phyloP scores from a whole-genome alignment of 1,140 invertebrate genomes.

The Drosophila tristis region DNA sequence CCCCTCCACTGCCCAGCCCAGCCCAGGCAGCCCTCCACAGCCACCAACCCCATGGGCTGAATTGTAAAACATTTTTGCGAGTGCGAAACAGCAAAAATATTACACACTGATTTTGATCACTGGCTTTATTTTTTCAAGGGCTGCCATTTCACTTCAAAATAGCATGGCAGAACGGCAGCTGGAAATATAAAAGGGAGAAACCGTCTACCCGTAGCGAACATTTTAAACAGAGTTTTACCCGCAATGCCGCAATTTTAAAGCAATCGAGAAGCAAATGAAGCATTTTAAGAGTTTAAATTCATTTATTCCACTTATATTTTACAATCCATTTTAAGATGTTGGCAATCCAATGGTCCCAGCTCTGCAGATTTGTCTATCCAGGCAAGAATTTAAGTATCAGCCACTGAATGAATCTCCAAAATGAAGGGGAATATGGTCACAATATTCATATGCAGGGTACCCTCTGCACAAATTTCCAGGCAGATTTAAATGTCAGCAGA shows the following conservation, averaged over 20 bases:
- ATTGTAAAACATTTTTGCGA: constrained; percentile 58
- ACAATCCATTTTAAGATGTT: constrained; percentile 2
- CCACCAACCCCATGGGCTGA: constrained; percentile 1
- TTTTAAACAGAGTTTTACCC: constrained; percentile 55
- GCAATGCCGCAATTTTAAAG: constrained; percentile 11
- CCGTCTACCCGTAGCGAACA: constrained; percentile 28
- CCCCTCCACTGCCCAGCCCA: too few species aligned
- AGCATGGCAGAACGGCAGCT: constrained; percentile 17
- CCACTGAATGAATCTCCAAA: not conserved
- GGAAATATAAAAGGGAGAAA: constrained; percentile 26
- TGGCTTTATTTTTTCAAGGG: constrained; percentile 13
- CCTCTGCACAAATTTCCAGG: too few species aligned
- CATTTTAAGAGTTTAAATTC: constrained; percentile 18
- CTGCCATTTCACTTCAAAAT: constrained; percentile 33
- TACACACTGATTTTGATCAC: constrained; percentile 71
- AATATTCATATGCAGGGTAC: too few species aligned
- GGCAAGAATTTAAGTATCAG: constrained; percentile 36
- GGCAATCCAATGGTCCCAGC: too few species aligned
- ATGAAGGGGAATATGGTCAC: too few species aligned
- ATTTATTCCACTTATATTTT: constrained; percentile 10
- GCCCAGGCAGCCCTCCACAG: not conserved
- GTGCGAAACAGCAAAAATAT: constrained; percentile 50
- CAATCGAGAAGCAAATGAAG: constrained; percentile 34
- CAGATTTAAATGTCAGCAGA: too few species aligned
- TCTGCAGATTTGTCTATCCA: constrained; percentile 15